phyloP scores from a whole-genome alignment of 2,888 invertebrate genomes.

The Sarcophaga carnaria region DNA sequence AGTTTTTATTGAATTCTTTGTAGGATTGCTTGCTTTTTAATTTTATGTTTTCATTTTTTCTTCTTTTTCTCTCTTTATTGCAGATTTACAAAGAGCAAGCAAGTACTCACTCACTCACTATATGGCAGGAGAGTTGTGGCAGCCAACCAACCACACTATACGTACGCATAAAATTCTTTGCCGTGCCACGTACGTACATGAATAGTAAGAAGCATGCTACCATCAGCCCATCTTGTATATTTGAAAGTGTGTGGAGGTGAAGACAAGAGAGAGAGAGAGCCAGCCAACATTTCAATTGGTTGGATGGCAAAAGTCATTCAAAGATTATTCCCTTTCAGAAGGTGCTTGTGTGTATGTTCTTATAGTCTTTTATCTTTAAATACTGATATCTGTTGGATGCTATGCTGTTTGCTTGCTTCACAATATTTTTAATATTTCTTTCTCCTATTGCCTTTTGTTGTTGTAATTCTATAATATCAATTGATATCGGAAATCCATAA shows the following conservation, averaged over 20 bases:
- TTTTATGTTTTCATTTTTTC: not conserved
- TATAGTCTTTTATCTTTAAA: not conserved
- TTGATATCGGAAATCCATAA: constrained; percentile 66
- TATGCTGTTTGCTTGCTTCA: not conserved
- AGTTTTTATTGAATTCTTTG: constrained; percentile 58
- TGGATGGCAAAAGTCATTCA: constrained; percentile 56
- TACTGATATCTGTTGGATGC: not conserved
- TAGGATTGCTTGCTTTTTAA: not conserved
- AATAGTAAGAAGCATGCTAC: not conserved
- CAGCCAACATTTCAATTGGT: constrained; percentile 19
- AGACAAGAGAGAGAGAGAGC: not conserved
- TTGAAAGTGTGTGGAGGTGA: not conserved
- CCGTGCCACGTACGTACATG: not conserved
- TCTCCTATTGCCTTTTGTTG: not conserved
- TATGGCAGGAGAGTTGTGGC: too few species aligned
- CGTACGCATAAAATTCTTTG: constrained; percentile 42
- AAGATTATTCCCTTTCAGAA: constrained; percentile 31
- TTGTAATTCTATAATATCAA: constrained; percentile 59
- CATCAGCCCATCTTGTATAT: constrained; percentile 25
- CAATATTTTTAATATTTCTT: not conserved
- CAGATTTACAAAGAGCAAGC: not conserved
- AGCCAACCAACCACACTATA: not conserved
- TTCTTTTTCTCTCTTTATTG: not conserved
- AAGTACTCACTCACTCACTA: too few species aligned
- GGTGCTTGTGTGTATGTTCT: not conserved